These are phyloP conservation scores for Mus musculus DNA, from an alignment of 2,113 vertebrate species.

Conservation along the genomic window DNA sequence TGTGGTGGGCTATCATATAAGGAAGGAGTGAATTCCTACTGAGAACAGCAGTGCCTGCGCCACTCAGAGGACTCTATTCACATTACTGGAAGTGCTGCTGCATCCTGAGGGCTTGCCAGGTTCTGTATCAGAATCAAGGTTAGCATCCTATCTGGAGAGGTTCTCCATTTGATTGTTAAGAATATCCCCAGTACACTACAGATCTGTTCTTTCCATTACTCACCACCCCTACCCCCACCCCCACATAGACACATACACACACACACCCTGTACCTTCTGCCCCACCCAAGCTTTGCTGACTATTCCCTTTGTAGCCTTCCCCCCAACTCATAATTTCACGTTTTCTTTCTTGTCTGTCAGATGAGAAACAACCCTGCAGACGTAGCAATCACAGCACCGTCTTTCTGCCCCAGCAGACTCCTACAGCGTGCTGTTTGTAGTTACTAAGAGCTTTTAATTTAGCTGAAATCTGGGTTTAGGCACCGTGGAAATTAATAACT, in stretches of 20 bases:
- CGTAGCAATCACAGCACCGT: constrained; percentile 37
- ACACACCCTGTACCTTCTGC: constrained; percentile 36
- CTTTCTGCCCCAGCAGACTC: neutral
- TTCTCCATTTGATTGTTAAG: constrained; percentile 66
- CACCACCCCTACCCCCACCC: neutral
- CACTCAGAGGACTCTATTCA: neutral
- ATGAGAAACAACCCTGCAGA: constrained; percentile 34
- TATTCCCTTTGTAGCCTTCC: constrained; percentile 62
- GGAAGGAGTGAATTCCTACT: constrained; percentile 14
- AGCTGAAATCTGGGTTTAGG: constrained; percentile 46
- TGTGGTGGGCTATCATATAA: neutral
- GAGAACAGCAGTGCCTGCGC: neutral
- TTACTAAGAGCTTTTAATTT: constrained; percentile 57
- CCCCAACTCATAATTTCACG: constrained; percentile 12
- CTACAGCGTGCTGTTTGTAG: neutral
- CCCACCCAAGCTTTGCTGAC: constrained; percentile 70
- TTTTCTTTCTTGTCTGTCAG: constrained; percentile 54
- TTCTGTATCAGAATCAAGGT: constrained; percentile 71
- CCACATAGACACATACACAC: neutral
- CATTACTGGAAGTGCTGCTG: neutral
- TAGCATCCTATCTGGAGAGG: constrained; percentile 61
- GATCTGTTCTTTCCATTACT: constrained; percentile 64
- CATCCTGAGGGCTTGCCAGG: constrained; percentile 63
- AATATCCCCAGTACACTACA: constrained; percentile 61
- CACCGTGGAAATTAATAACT: constrained; percentile 48